Evolutionary conservation across 2,888 invertebrate genomes (phyloP).

Genomic region (Agrochola circellaris): DNA sequence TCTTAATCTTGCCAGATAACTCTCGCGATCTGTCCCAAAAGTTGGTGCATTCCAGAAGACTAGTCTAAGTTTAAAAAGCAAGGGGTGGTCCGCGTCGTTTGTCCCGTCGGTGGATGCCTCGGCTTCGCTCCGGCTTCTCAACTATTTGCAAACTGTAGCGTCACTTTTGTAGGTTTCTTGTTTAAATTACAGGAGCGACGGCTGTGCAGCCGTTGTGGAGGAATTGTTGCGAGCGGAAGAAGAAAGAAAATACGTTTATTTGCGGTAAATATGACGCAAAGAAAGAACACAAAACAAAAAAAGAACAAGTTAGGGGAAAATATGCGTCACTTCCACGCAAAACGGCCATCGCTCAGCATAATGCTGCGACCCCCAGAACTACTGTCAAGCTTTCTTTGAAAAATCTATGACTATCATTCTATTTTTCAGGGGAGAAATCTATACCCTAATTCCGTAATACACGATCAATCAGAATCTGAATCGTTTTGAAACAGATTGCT

Average conservation of each 20-base stretch:
- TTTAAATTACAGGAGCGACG: background rate
- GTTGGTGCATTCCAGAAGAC: constrained; percentile 43
- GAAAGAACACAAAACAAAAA: too few species aligned
- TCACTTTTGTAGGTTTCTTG: background rate
- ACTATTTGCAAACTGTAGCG: constrained; percentile 52
- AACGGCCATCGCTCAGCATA: too few species aligned
- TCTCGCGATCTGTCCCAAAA: constrained; percentile 17
- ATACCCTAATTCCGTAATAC: too few species aligned
- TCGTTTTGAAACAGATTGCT: too few species aligned
- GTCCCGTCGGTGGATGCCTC: constrained; percentile 43
- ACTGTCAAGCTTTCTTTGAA: too few species aligned
- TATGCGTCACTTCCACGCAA: too few species aligned
- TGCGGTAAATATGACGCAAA: too few species aligned
- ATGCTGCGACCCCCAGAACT: too few species aligned
- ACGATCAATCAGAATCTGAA: too few species aligned
- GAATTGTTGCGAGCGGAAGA: background rate
- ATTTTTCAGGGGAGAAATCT: background rate
- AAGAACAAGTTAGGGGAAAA: too few species aligned
- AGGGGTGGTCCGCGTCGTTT: constrained; percentile 45
- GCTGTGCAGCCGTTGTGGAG: constrained; percentile 1
- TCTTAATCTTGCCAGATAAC: constrained; percentile 17
- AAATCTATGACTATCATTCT: background rate
- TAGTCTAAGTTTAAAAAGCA: constrained; percentile 52
- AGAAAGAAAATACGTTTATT: too few species aligned
- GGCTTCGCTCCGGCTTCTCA: constrained; percentile 32